Evolutionary conservation across 2,888 invertebrate species (phyloP), one percentile per base, ranked within the genome.

Genomic region (Coleophora deauratella): DNA sequence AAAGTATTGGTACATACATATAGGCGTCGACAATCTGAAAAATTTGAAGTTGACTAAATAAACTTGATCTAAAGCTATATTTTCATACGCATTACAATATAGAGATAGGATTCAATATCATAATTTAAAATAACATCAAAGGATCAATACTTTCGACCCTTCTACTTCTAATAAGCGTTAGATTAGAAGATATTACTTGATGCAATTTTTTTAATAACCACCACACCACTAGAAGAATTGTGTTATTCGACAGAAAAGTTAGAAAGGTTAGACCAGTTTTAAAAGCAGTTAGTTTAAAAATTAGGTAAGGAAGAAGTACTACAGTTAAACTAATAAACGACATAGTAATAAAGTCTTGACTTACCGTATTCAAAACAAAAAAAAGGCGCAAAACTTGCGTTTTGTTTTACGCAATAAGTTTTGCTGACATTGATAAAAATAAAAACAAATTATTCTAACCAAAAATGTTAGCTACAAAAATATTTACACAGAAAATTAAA

Each of bases 81-180:
- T 47, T 62, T 60, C 58, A 69, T 76, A 77, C 77, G 78, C 81
- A 77, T 71, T 53, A 55, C 46, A 47, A 54, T 56, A 50, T 62
- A 84, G 80, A 85, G 84, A 85, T 84, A 84, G 86, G 82, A 80
- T 77, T 69, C n/a, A n/a, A n/a, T n/a, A n/a, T 62, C 52, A 60
- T 57, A 50, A 43, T 46, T 44, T 40, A 21, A 41, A 55, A 55
- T 57, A 62, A 63, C 54, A n/a, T n/a, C n/a, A n/a, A n/a, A n/a
- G 60, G 54, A 50, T 55, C 60, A 58, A 62, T 62, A 58, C 46
- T 59, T 8, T 31, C 31, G 60, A 11, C 31, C 34, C 30, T 10
- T 8, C 13, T 40, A 42, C 35, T 35, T 21, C 44, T 47, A 46
- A 47, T 43, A 50, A 54, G 51, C 39, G 35, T 46, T 59, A 52